These are phyloP conservation scores for Campylomormyrus tamandua DNA, from an alignment of 2,113 vertebrate species.

Conservation along the genomic window DNA sequence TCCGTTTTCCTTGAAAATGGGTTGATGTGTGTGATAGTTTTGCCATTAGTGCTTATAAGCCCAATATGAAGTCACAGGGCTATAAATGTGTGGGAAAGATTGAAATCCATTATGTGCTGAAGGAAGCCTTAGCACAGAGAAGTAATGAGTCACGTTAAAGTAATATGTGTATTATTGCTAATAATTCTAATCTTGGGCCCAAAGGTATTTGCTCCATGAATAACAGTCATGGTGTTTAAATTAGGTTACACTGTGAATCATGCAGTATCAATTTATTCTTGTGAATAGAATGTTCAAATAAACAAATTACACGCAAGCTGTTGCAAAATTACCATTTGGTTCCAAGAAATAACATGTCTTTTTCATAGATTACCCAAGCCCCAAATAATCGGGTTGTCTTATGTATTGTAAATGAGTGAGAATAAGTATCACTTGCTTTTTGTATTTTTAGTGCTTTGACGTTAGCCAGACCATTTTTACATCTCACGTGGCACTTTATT, in stretches of 20 bases:
- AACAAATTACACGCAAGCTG: neutral
- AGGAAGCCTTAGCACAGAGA: neutral
- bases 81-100: slow-evolving; percentile 1
- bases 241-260: neutral
- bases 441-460: neutral
- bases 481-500: neutral
- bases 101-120: neutral
- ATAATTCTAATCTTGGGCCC: neutral
- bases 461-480: neutral
- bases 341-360: neutral
- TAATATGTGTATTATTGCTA: neutral
- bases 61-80: neutral
- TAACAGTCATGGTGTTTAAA: neutral
- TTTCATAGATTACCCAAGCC: slow-evolving; percentile 1
- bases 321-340: neutral
- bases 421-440: neutral
- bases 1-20: neutral
- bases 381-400: neutral
- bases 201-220: slow-evolving; percentile 3
- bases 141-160: neutral
- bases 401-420: neutral
- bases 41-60: neutral
- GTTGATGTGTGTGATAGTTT: neutral
- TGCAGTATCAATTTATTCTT: slow-evolving; percentile 1
- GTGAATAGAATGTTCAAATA: neutral